Evolutionary conservation across 2,888 invertebrate genomes (phyloP).

Genomic region (Eilema sororculum): DNA sequence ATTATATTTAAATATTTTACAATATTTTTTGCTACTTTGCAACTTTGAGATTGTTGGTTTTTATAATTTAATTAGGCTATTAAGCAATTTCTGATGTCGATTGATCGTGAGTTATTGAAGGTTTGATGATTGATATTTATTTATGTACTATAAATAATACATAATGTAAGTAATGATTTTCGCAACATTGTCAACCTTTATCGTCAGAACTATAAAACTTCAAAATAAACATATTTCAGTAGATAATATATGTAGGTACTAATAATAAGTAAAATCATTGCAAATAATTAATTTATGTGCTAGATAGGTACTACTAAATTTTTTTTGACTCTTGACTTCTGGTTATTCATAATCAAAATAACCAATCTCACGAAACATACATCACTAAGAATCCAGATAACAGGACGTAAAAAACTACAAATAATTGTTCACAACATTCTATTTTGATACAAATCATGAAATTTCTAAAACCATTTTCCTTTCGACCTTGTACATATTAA

Average conservation of each 20-base stretch:
- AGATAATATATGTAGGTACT: too few species aligned
- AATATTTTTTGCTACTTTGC: constrained; percentile 24
- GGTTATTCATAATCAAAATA: background rate
- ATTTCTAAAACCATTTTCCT: background rate
- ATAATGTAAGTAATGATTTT: too few species aligned
- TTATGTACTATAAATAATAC: too few species aligned
- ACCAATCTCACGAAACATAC: background rate
- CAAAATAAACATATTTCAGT: too few species aligned
- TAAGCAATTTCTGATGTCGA: background rate
- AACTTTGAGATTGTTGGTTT: constrained; percentile 2
- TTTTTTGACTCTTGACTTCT: too few species aligned
- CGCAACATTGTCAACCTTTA: too few species aligned
- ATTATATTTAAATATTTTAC: constrained; percentile 51
- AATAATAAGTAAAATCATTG: too few species aligned
- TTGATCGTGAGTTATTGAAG: background rate
- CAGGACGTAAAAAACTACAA: background rate
- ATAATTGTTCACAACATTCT: background rate
- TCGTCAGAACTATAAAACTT: too few species aligned
- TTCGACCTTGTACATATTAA: background rate
- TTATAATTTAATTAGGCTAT: background rate
- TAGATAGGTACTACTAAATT: too few species aligned
- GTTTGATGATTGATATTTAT: too few species aligned
- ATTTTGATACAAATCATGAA: background rate
- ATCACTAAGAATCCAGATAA: too few species aligned
- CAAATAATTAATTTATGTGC: too few species aligned